Evolutionary conservation across 2,797 vertebrate genomes (phyloP).

Genomic region (Centropyge bicolor): DNA sequence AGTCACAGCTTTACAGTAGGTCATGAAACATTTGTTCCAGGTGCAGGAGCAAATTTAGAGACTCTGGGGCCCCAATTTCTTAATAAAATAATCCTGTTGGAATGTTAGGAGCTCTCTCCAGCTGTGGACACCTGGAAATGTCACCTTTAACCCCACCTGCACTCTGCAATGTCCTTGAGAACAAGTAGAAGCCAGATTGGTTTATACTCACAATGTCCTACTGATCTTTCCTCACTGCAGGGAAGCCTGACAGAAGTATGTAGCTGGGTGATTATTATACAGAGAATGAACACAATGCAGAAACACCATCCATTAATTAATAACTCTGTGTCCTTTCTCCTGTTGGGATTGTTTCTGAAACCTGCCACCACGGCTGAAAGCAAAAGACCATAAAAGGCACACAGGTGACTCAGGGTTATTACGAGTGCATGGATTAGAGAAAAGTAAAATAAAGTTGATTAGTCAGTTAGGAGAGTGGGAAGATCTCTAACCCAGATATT

Average conservation of each 20-base stretch:
- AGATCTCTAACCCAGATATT: neutral
- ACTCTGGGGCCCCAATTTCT: constrained; percentile 40
- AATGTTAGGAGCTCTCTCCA: constrained; percentile 75
- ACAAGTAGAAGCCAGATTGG: constrained; percentile 26
- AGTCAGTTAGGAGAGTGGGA: neutral
- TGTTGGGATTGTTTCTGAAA: neutral
- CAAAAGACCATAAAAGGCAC: neutral
- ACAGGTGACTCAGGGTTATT: neutral
- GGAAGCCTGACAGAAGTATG: constrained; percentile 15
- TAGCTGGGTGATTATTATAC: constrained; percentile 5
- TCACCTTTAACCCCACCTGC: constrained; percentile 73
- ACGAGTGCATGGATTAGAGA: too few species aligned
- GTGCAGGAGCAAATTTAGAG: constrained; percentile 54
- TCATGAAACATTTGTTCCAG: constrained; percentile 62
- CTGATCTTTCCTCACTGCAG: constrained; percentile 32
- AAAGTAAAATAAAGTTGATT: neutral
- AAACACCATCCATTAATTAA: neutral
- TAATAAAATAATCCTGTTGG: constrained; percentile 81
- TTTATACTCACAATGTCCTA: constrained; percentile 22
- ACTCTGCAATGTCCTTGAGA: constrained; percentile 34
- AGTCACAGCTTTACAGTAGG: constrained; percentile 38
- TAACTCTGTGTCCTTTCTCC: neutral
- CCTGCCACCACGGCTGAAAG: neutral
- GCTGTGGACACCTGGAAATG: constrained; percentile 73
- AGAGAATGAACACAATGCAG: neutral